phyloP scores from a whole-genome alignment of 2,113 vertebrate species.

The Hucho hucho region DNA sequence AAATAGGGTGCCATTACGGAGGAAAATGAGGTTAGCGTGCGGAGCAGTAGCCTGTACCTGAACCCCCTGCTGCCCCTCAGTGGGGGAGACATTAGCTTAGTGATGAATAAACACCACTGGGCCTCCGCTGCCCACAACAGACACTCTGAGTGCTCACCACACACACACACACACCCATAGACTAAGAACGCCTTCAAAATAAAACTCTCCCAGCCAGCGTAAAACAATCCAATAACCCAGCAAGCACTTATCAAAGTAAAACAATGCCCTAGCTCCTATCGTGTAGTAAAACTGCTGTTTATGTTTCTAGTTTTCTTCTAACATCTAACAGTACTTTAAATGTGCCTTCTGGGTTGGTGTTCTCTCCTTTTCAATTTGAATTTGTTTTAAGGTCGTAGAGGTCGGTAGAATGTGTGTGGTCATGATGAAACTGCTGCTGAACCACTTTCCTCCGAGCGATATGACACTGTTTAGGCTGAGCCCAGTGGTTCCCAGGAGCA shows the following conservation, averaged over 20 bases:
- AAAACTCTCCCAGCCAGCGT: conserved; percentile 57
- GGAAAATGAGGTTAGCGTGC: conserved; percentile 11
- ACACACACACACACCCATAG: background rate
- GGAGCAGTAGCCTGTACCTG: conserved; percentile 15
- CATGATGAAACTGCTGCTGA: background rate
- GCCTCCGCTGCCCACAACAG: conserved; percentile 19
- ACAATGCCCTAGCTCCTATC: conserved; percentile 60
- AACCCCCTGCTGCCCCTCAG: conserved; percentile 39
- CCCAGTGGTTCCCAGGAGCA: background rate
- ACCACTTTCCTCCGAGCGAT: background rate
- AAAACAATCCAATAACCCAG: conserved; percentile 65
- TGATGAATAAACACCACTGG: conserved; percentile 52
- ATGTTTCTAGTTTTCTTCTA: conserved; percentile 17
- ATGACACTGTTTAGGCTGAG: background rate
- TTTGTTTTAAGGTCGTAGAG: conserved; percentile 39
- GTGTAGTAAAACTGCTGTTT: conserved; percentile 55
- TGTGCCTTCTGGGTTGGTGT: conserved; percentile 50
- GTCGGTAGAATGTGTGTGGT: conserved; percentile 16
- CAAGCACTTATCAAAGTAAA: conserved; percentile 60
- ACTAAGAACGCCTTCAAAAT: conserved; percentile 38
- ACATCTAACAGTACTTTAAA: conserved; percentile 52
- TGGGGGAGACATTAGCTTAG: conserved; percentile 38
- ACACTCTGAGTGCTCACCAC: conserved; percentile 26
- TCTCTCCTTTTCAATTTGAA: conserved; percentile 43
- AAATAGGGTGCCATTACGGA: background rate